Evolutionary conservation across 2,797 vertebrate species (phyloP).

Genomic region (Microctenopoma lineatum): DNA sequence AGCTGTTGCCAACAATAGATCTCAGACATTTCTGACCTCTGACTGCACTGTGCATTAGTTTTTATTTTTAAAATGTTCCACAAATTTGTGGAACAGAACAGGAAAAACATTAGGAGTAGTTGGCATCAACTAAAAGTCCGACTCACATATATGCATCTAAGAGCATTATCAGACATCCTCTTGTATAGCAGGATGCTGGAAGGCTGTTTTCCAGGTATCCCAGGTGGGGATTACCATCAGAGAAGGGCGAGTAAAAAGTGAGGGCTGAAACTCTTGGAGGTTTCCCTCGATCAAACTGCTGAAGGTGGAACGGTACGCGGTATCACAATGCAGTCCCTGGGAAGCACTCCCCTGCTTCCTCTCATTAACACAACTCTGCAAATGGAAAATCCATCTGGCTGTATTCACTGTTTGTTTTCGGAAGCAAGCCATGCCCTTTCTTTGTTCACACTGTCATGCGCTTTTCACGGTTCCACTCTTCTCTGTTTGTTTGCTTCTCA

Average conservation of each 20-base stretch:
- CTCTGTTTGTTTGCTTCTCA: conserved; percentile 66
- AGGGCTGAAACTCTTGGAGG: conserved; percentile 69
- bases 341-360: conserved; percentile 82
- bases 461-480: conserved; percentile 63
- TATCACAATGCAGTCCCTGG: conserved; percentile 84
- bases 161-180: conserved; percentile 72
- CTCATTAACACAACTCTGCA: conserved; percentile 79
- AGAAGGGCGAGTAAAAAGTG: conserved; percentile 52
- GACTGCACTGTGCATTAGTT: conserved; percentile 48
- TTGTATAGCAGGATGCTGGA: conserved; percentile 55
- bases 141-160: conserved; percentile 55
- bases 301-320: conserved; percentile 58
- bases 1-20: conserved; percentile 49
- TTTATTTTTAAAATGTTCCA: conserved; percentile 69
- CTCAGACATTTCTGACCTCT: conserved; percentile 54
- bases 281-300: conserved; percentile 69
- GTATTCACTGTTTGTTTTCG: conserved; percentile 81
- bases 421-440: conserved; percentile 76
- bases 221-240: conserved; percentile 62
- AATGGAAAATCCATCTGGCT: conserved; percentile 84
- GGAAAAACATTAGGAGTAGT: conserved; percentile 70
- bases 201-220: conserved; percentile 68
- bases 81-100: conserved; percentile 63
- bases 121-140: conserved; percentile 58
- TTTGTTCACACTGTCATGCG: conserved; percentile 79